A percentile compares a stretch with the other conserved stretches of the same genome.
Conservation (phyloP, 2,888 invertebrate genomes). For the Hofmannophila pseudospretella region DNA sequence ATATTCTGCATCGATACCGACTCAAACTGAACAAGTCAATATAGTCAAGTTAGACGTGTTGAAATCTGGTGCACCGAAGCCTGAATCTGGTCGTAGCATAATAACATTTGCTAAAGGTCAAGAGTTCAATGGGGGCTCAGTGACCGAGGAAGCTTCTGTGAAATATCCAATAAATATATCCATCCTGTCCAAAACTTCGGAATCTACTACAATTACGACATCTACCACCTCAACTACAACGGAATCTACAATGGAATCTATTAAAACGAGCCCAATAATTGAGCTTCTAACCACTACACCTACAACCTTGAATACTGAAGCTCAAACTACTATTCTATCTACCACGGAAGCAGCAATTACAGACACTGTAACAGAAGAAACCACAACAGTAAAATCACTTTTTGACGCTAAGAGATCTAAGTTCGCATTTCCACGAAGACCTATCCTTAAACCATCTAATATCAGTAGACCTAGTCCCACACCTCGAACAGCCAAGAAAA, state of each 20-base stretch:
- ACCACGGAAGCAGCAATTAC: slow-evolving; percentile 30
- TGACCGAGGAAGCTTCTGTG: slow-evolving; percentile 33
- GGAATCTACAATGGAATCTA: slow-evolving; percentile 22
- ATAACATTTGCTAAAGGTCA: slow-evolving; percentile 61
- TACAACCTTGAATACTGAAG: slow-evolving; percentile 24
- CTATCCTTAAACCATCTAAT: slow-evolving; percentile 50
- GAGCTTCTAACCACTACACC: slow-evolving; percentile 29
- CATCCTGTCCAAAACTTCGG: slow-evolving; percentile 28
- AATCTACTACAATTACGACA: slow-evolving; percentile 21
- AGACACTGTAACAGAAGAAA: slow-evolving; percentile 45
- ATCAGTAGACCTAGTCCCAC: slow-evolving; percentile 37
- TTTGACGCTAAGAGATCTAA: slow-evolving; percentile 56
- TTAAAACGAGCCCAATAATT: slow-evolving; percentile 32
- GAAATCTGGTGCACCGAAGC: no score
- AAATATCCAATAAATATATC: slow-evolving; percentile 49
- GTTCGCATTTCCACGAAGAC: slow-evolving; percentile 61
- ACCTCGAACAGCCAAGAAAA: slow-evolving; percentile 40
- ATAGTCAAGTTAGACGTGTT: slow-evolving; percentile 50
- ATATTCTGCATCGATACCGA: slow-evolving; percentile 58
- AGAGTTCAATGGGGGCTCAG: slow-evolving; percentile 51
- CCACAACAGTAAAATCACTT: slow-evolving; percentile 48
- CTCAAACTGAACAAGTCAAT: slow-evolving; percentile 46
- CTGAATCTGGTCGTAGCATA: slow-evolving; percentile 50
- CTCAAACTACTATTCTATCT: slow-evolving; percentile 16
- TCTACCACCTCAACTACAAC: slow-evolving; percentile 18